A percentile compares a stretch with the other conserved stretches of the same genome.
Conservation (phyloP, 2,888 invertebrate genomes). For the Zele albiditarsus region DNA sequence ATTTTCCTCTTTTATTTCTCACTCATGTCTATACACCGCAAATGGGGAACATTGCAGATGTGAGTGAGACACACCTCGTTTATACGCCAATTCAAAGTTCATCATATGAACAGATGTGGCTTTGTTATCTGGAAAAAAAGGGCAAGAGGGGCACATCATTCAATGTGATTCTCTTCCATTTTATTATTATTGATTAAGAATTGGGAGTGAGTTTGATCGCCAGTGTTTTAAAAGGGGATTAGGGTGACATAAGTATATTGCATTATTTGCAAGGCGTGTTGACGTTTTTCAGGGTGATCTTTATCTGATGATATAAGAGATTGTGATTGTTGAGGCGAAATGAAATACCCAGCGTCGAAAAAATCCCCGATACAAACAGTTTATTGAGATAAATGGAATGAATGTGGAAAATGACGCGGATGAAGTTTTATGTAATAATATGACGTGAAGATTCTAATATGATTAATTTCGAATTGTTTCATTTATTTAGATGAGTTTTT, state of each 20-base stretch:
- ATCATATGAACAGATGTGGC: constrained; percentile 28
- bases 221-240: neutral
- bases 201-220: neutral
- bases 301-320: no score
- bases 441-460: no score
- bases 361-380: no score
- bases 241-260: neutral
- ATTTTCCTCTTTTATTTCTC: neutral
- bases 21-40: neutral
- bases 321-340: no score
- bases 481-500: no score
- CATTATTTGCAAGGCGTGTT: no score
- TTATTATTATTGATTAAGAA: neutral
- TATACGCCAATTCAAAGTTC: constrained; percentile 23
- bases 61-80: constrained; percentile 30
- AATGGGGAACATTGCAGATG: neutral
- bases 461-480: no score
- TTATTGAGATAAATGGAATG: no score
- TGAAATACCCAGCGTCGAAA: no score
- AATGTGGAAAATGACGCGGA: no score
- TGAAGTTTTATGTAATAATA: no score
- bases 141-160: neutral
- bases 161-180: neutral
- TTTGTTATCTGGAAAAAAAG: constrained; percentile 26
- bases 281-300: no score